phyloP scores from a whole-genome alignment of 2,888 invertebrate species.

The Cerastoderma edule region DNA sequence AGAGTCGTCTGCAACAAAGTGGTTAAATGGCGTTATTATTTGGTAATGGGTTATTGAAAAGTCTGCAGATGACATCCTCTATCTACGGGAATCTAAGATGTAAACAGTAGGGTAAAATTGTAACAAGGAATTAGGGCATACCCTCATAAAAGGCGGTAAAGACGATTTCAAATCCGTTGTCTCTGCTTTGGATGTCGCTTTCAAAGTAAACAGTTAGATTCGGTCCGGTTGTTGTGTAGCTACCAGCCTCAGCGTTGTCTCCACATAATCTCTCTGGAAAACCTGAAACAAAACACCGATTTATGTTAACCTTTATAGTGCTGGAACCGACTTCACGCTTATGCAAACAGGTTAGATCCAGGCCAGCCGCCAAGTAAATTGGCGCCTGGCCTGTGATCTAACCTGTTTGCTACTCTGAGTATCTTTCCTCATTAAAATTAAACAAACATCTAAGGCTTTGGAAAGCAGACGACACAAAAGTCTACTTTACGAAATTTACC shows the following conservation, averaged over 20 bases:
- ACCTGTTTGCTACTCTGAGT: too few relatives aligned
- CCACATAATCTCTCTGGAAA: conserved; percentile 52
- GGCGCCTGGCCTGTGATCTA: too few relatives aligned
- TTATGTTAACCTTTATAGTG: neutral
- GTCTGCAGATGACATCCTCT: neutral
- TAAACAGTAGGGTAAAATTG: neutral
- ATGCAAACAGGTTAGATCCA: too few relatives aligned
- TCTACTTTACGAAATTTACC: too few relatives aligned
- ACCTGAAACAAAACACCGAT: conserved; percentile 34
- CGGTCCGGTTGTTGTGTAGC: conserved; percentile 45
- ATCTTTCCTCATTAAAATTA: too few relatives aligned
- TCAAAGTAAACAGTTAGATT: conserved; percentile 50
- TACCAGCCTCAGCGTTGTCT: conserved; percentile 35
- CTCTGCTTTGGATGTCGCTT: conserved; percentile 50
- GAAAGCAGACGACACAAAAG: too few relatives aligned
- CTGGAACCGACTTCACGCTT: too few relatives aligned
- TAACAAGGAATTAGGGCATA: conserved; percentile 16
- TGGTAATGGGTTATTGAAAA: neutral
- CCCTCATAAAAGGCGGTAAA: conserved; percentile 61
- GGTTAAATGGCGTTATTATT: neutral
- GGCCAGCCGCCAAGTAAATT: too few relatives aligned
- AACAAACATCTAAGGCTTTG: too few relatives aligned
- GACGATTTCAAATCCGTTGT: conserved; percentile 62
- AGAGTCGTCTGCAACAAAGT: neutral
- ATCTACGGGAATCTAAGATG: neutral